phyloP scores from a whole-genome alignment of 2,113 vertebrate species.

The Hucho hucho region DNA sequence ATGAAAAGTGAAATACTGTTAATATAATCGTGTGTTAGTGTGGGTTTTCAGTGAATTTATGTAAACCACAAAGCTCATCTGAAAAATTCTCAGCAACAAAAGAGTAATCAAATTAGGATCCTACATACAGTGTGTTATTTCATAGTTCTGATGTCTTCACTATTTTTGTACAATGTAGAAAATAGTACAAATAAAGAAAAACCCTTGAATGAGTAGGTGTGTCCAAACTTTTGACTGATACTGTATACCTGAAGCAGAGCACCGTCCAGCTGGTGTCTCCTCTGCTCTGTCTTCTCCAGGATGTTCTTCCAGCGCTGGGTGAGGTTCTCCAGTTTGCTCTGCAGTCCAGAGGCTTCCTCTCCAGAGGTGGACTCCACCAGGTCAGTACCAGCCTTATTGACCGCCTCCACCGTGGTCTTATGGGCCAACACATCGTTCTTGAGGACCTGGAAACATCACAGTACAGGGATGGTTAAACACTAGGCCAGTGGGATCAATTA shows the following conservation, averaged over 20 bases:
- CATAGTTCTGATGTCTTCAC: no score
- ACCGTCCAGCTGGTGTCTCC: constrained; percentile 87
- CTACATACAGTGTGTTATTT: not conserved
- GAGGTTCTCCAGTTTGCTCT: constrained; percentile 87
- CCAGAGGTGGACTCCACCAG: constrained; percentile 89
- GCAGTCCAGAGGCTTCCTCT: constrained; percentile 90
- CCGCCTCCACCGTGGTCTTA: constrained; percentile 89
- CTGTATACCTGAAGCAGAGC: constrained; percentile 87
- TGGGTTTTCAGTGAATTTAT: no score
- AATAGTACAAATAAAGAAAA: no score
- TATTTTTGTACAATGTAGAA: no score
- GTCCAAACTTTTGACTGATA: not conserved
- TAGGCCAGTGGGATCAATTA: not conserved
- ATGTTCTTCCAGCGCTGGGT: constrained; percentile 90
- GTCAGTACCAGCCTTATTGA: constrained; percentile 92
- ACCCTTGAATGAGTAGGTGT: no score
- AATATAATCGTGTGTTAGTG: no score
- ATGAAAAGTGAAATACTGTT: no score
- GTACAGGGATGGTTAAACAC: not conserved
- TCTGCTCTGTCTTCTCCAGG: constrained; percentile 86
- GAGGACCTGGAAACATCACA: constrained; percentile 79
- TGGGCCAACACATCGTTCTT: constrained; percentile 96
- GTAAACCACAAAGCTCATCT: no score
- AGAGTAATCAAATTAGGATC: no score
- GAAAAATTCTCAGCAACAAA: no score